A percentile compares a stretch with the other conserved stretches of the same genome.
phyloP scores from a whole-genome alignment of 2,888 invertebrate species.

The Buathra laborator region DNA sequence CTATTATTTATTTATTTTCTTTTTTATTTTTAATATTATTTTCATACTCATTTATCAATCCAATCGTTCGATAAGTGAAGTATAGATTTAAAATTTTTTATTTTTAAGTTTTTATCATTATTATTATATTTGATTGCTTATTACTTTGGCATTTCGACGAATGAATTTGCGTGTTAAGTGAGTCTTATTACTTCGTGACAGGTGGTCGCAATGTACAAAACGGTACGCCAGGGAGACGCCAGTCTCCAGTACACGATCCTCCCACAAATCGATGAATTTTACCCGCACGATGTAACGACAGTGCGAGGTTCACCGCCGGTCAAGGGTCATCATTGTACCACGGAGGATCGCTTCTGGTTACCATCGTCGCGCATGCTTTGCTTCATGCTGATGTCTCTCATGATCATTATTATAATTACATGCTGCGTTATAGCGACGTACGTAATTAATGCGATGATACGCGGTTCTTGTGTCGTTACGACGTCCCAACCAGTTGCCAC shows the following conservation, averaged over 20 bases:
- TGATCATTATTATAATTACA: constrained; percentile 38
- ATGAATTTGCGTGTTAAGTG: neutral
- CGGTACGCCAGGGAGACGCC: constrained; percentile 91
- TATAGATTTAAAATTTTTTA: no score
- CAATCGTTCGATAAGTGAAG: no score
- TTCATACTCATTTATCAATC: no score
- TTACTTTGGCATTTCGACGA: neutral
- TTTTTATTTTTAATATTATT: no score
- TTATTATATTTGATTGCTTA: no score
- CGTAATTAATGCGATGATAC: constrained; percentile 10
- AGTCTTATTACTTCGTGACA: constrained; percentile 27
- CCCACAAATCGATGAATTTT: constrained; percentile 88
- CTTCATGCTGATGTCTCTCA: neutral
- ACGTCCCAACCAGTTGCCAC: neutral
- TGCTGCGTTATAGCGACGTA: constrained; percentile 34
- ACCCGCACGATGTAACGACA: constrained; percentile 69
- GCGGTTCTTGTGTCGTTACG: constrained; percentile 1
- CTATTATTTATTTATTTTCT: no score
- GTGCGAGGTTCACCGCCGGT: constrained; percentile 47
- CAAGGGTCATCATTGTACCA: constrained; percentile 69
- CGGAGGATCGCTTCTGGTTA: neutral
- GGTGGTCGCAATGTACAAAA: constrained; percentile 89
- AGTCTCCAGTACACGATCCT: constrained; percentile 91
- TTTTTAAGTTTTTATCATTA: no score
- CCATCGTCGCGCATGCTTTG: constrained; percentile 22